Conservation (phyloP, 2,888 invertebrate genomes). For the Eupithecia dodoneata region DNA sequence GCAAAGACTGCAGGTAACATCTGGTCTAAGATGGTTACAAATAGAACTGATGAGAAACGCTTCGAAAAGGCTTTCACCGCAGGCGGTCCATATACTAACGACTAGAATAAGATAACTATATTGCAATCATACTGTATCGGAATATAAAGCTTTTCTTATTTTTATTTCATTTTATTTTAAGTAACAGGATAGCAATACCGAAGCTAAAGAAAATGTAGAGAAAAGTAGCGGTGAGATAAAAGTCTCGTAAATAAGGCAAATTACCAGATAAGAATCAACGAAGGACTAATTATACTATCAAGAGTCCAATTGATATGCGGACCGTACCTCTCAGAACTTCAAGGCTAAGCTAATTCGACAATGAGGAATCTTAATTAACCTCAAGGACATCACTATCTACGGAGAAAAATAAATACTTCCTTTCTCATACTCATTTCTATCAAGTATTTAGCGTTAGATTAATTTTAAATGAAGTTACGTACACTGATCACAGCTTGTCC, state of each 20-base stretch:
- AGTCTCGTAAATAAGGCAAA: slow-evolving; percentile 3
- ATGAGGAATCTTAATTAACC: background rate
- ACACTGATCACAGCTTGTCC: background rate
- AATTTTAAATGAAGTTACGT: background rate
- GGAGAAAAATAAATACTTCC: background rate
- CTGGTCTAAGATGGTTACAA: no score
- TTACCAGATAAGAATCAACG: slow-evolving; percentile 11
- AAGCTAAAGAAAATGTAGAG: background rate
- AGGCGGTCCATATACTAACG: no score
- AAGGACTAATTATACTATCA: slow-evolving; percentile 1
- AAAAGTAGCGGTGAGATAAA: slow-evolving; percentile 10
- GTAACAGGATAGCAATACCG: background rate
- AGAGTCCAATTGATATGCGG: slow-evolving; percentile 9
- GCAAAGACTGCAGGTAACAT: no score
- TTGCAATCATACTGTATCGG: no score
- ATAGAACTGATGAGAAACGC: no score
- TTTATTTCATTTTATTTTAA: background rate
- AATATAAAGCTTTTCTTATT: no score
- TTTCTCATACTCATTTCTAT: background rate
- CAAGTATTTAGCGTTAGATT: background rate
- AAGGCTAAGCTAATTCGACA: slow-evolving; percentile 11
- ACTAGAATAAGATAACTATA: no score
- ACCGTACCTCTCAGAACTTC: background rate
- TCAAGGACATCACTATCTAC: background rate
- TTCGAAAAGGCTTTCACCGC: no score